A percentile compares a stretch with the other conserved stretches of the same genome.
phyloP scores from a whole-genome alignment of 1,140 invertebrate genomes.

The Manduca sexta region DNA sequence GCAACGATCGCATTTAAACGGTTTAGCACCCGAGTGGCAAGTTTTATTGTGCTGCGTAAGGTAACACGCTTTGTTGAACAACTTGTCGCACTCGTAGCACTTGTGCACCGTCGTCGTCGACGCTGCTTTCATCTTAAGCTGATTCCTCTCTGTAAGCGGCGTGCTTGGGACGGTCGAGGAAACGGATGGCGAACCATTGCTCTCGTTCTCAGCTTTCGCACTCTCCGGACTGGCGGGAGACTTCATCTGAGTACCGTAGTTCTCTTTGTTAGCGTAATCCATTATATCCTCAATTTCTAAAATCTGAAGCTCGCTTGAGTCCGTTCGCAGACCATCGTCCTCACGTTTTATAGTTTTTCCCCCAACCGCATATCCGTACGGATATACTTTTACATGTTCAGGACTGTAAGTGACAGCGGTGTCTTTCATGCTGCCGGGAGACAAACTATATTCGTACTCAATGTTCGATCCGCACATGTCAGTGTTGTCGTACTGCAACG shows the following conservation, averaged over 20 bases:
- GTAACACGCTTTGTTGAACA: conserved; percentile 90
- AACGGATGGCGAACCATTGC: conserved; percentile 50
- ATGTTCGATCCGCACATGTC: conserved; percentile 46
- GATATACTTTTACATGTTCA: conserved; percentile 51
- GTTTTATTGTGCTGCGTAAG: conserved; percentile 92
- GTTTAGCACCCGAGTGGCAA: conserved; percentile 89
- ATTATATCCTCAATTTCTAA: conserved; percentile 66
- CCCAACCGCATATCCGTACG: conserved; percentile 50
- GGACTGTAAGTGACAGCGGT: conserved; percentile 37
- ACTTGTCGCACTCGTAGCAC: conserved; percentile 88
- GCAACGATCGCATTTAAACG: conserved; percentile 87
- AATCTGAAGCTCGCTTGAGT: conserved; percentile 58
- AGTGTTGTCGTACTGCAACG: conserved; percentile 56
- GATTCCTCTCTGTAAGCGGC: conserved; percentile 63
- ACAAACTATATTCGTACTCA: conserved; percentile 53
- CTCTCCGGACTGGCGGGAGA: conserved; percentile 67
- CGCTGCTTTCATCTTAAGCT: conserved; percentile 47
- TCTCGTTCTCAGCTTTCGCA: conserved; percentile 60
- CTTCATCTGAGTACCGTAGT: conserved; percentile 65
- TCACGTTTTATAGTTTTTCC: conserved; percentile 63
- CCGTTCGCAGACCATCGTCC: conserved; percentile 36
- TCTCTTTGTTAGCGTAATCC: conserved; percentile 71
- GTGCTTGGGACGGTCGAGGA: conserved; percentile 58
- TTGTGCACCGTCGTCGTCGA: conserved; percentile 74
- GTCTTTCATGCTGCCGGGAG: conserved; percentile 43